These are phyloP conservation scores for Proteles cristata DNA, from an alignment of 2,113 vertebrate genomes.

Conservation along the genomic window DNA sequence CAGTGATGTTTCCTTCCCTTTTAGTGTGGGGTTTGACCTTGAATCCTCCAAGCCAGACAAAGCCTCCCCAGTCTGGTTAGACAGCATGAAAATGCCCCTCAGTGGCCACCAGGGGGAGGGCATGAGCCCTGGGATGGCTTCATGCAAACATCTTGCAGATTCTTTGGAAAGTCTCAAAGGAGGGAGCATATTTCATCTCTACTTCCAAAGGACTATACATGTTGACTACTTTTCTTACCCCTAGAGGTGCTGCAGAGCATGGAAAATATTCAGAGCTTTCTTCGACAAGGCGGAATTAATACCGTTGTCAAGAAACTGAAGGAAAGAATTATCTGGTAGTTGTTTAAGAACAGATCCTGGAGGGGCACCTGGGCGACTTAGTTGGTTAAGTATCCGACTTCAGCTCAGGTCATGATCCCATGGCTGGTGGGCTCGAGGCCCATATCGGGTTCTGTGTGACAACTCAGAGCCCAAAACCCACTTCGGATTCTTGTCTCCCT, in stretches of 20 bases:
- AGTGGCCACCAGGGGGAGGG: conserved; percentile 62
- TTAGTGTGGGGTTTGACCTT: background rate
- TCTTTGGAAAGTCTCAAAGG: background rate
- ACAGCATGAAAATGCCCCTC: background rate
- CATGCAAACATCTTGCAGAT: background rate
- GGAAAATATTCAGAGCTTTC: background rate
- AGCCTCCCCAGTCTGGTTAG: background rate
- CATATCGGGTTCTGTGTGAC: too few species aligned
- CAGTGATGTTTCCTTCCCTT: background rate
- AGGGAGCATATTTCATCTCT: background rate
- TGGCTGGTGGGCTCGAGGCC: too few species aligned
- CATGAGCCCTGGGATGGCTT: background rate
- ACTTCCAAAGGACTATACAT: background rate
- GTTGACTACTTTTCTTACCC: background rate
- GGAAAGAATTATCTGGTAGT: background rate
- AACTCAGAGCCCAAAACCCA: too few species aligned
- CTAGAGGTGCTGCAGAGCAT: background rate
- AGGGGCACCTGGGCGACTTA: background rate
- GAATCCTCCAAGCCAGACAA: background rate
- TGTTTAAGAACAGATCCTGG: background rate
- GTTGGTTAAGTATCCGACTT: too few species aligned
- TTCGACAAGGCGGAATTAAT: conserved; percentile 11
- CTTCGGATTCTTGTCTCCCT: too few species aligned
- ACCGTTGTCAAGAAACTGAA: background rate
- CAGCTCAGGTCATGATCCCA: too few species aligned